phyloP scores from a whole-genome alignment of 1,140 invertebrate genomes.

The Whitmania pigra region DNA sequence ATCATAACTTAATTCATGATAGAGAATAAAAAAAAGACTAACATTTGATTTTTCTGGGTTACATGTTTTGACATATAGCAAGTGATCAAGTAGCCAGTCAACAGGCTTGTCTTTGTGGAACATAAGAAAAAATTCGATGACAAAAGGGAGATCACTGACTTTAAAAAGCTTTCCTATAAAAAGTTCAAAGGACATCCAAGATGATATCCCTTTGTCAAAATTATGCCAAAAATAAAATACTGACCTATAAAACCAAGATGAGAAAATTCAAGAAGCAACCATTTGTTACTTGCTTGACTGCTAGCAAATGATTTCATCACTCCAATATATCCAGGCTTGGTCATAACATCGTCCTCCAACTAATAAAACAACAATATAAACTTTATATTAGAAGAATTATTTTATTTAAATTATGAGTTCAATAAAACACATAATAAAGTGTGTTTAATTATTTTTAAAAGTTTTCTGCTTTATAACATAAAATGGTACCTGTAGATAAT shows the following conservation, averaged over 20 bases:
- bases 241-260: slow-evolving; percentile 50
- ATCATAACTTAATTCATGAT: background rate
- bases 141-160: slow-evolving; percentile 68
- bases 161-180: slow-evolving; percentile 75
- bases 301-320: slow-evolving; percentile 75
- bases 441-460: no score
- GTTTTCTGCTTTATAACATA: no score
- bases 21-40: slow-evolving; percentile 26
- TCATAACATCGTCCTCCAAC: slow-evolving; percentile 87
- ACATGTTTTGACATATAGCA: slow-evolving; percentile 79
- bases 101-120: slow-evolving; percentile 92
- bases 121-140: slow-evolving; percentile 84
- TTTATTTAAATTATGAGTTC: no score
- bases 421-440: no score
- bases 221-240: background rate
- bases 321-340: slow-evolving; percentile 65
- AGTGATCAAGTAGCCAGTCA: slow-evolving; percentile 85
- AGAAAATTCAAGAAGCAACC: slow-evolving; percentile 89
- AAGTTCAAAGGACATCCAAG: no score
- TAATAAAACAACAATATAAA: slow-evolving; percentile 58
- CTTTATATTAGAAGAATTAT: no score
- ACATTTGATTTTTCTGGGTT: slow-evolving; percentile 45
- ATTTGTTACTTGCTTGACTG: slow-evolving; percentile 64
- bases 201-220: background rate
- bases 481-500: slow-evolving; percentile 45